Base-by-base conservation (phyloP, 92 coral and sea anemone genomes). In the Scolanthus callimorphus region DNA sequence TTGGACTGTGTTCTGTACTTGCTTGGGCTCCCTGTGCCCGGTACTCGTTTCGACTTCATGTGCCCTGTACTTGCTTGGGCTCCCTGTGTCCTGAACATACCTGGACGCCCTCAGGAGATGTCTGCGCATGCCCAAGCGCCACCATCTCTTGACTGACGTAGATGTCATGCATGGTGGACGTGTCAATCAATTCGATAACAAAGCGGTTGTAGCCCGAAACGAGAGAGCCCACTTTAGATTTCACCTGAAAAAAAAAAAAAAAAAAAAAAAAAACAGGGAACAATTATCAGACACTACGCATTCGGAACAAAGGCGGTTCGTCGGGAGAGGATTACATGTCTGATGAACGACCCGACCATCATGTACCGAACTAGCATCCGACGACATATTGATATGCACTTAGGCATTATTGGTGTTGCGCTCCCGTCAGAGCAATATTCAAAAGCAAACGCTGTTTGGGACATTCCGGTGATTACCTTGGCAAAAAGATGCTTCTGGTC, bases 161-260 rank as follows among this genome's bases (percentile, higher is more conserved):
- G 43, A 91, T 61, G 54, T 91, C 92, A 51, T 78, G 87, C 15
- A 73, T 95, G 19, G 96, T 74, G 12, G 74, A 70, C 12, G 96
- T 88, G 70, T 91, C 91, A 15, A 66, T 77, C 55, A 91, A 63
- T 83, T 91, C 97, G 28, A 91, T 73, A 2, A 49, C 88, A 62
- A 74, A 87, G 23, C 77, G 69, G 73, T 66, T 79, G 12, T 91
- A 75, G 25, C 97, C 97, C 27, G 89, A 89, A 44, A 88, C 72
- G 49, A 91, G 71, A 3, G 97, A 89, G 1, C 73, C 73, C 11
- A 68, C 68, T 66, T 80, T 91, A 22, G 89, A 80, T 55, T 71
- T 91, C 44, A 87, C 96, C 97, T 91, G 71, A 9, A 59, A 20
- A 25, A 1, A 11, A 21, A 25, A 44, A 11, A 47, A 11, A 2